These are phyloP conservation scores for Okamejei kenojei DNA, from an alignment of 2,797 vertebrate species.

Conservation along the genomic window DNA sequence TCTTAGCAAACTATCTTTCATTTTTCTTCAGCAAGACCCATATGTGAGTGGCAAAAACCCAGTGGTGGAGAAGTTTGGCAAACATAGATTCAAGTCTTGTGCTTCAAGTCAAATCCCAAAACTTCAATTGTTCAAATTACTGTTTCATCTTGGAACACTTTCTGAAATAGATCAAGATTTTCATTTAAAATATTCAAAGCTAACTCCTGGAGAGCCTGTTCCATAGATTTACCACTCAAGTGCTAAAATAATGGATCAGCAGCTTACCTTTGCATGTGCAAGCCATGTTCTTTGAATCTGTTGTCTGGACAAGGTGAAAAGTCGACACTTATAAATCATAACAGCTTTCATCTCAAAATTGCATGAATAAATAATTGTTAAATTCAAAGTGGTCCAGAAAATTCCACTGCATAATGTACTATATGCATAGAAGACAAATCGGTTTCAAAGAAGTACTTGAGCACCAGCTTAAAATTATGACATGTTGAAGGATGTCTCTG, in stretches of 20 bases:
- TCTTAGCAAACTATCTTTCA: background rate
- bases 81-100: background rate
- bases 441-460: background rate
- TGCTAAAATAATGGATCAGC: background rate
- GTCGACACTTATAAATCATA: background rate
- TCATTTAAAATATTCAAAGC: background rate
- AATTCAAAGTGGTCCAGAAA: conserved; percentile 4
- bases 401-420: background rate
- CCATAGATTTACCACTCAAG: background rate
- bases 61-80: background rate
- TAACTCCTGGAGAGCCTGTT: background rate
- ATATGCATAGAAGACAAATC: background rate
- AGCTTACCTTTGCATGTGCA: background rate
- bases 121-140: background rate
- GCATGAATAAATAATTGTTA: background rate
- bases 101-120: background rate
- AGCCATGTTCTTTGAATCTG: background rate
- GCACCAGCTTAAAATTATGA: background rate
- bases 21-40: background rate
- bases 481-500: background rate
- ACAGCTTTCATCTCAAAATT: background rate
- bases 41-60: background rate
- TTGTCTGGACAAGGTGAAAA: background rate
- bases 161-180: background rate
- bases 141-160: background rate